Evolutionary conservation across 2,113 vertebrate species (phyloP).

Genomic region (Prunella himalayana): DNA sequence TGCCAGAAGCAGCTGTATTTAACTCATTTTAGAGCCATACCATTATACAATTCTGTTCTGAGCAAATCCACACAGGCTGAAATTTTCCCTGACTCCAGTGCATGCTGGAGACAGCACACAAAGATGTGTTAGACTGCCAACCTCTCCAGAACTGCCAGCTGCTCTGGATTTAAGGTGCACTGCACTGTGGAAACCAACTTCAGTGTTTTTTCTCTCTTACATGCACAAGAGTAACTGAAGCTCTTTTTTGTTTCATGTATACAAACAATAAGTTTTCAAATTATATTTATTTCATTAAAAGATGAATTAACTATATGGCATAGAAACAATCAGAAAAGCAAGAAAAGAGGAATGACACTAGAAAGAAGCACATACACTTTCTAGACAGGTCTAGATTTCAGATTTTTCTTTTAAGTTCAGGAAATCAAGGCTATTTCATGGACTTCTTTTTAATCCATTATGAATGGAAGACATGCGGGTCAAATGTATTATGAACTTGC

Average conservation of each 20-base stretch:
- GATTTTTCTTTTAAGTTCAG: background rate
- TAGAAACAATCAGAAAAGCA: background rate
- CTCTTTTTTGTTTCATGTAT: background rate
- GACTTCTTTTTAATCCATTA: background rate
- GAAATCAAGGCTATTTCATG: background rate
- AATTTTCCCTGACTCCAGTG: background rate
- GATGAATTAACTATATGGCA: background rate
- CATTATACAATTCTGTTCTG: rapidly evolving
- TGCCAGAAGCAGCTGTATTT: background rate
- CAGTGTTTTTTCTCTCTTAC: background rate
- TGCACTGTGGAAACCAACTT: background rate
- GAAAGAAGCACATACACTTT: background rate
- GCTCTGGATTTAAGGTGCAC: background rate
- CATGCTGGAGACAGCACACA: rapidly evolving
- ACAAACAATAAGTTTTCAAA: background rate
- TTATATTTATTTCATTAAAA: background rate
- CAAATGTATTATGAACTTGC: background rate
- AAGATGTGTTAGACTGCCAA: background rate
- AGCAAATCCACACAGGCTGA: background rate
- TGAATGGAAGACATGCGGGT: background rate
- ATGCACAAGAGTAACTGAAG: background rate
- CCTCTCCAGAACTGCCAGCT: background rate
- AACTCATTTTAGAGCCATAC: background rate
- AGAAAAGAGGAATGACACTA: background rate
- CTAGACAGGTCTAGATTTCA: background rate